Conservation (phyloP, 2,113 vertebrate genomes). For the Pogona vitticeps region DNA sequence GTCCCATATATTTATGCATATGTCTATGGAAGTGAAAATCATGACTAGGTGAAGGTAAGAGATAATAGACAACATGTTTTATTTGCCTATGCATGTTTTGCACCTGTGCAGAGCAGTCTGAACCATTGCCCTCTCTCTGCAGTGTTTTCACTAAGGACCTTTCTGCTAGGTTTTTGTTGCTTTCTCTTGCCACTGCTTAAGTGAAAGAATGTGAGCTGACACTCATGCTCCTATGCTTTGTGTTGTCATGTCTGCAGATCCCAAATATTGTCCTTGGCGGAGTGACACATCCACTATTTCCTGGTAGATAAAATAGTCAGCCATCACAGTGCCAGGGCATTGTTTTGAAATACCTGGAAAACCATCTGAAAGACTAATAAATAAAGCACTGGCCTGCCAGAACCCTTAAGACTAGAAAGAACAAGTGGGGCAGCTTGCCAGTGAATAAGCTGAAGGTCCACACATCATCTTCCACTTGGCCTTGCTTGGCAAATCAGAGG, state of each 20-base stretch:
- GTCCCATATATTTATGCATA: too few relatives aligned
- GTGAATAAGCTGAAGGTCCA: background rate
- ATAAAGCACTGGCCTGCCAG: background rate
- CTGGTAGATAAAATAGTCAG: constrained; percentile 23
- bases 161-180: constrained; percentile 34
- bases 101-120: too few relatives aligned
- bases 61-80: too few relatives aligned
- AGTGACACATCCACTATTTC: constrained; percentile 35
- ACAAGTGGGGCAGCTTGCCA: background rate
- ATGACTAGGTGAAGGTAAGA: too few relatives aligned
- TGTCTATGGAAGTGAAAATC: too few relatives aligned
- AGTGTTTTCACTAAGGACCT: background rate
- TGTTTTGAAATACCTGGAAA: constrained; percentile 3
- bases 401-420: background rate
- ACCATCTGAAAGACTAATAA: background rate
- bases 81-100: too few relatives aligned
- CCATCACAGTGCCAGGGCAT: constrained; percentile 36
- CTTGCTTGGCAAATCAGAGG: background rate
- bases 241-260: constrained; percentile 33
- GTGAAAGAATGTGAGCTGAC: constrained; percentile 51
- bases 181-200: constrained; percentile 17
- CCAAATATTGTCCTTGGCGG: constrained; percentile 21
- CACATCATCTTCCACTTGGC: background rate
- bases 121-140: constrained; percentile 1
- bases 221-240: constrained; percentile 32